These are phyloP conservation scores for Oreochromis tanganicae DNA, from an alignment of 2,113 vertebrate genomes.

Conservation along the genomic window DNA sequence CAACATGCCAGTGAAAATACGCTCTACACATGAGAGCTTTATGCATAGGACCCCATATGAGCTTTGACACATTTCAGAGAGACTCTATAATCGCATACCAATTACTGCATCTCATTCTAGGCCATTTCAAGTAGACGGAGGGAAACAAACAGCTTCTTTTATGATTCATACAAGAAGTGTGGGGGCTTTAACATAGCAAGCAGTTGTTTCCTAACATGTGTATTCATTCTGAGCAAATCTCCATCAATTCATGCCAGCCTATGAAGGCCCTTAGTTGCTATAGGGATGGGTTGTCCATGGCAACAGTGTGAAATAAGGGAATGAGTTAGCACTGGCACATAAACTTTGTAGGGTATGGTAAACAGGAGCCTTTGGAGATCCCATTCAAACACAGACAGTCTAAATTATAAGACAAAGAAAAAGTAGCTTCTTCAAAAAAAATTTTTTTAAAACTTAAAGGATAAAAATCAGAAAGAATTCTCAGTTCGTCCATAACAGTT, in stretches of 20 bases:
- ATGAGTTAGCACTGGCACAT: not conserved
- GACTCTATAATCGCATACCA: not conserved
- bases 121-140: not conserved
- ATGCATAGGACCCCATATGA: slow-evolving; percentile 11
- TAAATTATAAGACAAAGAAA: not conserved
- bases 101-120: slow-evolving; percentile 22
- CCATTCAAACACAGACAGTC: not conserved
- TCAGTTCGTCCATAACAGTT: not conserved
- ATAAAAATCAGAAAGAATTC: not conserved
- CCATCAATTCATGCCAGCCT: slow-evolving; percentile 12
- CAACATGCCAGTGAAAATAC: slow-evolving; percentile 1
- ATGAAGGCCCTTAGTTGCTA: slow-evolving; percentile 55
- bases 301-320: slow-evolving; percentile 45
- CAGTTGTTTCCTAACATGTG: slow-evolving; percentile 19
- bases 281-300: slow-evolving; percentile 65
- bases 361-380: not conserved
- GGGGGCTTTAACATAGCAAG: slow-evolving; percentile 13
- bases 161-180: slow-evolving; percentile 1
- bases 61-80: not conserved
- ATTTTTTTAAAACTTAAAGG: not conserved
- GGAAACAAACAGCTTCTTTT: not conserved
- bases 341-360: slow-evolving; percentile 10
- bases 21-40: not conserved
- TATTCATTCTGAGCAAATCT: slow-evolving; percentile 22
- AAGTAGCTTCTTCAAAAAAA: not conserved